Conservation (phyloP, 2,797 vertebrate genomes). For the Diplodus sargus region DNA sequence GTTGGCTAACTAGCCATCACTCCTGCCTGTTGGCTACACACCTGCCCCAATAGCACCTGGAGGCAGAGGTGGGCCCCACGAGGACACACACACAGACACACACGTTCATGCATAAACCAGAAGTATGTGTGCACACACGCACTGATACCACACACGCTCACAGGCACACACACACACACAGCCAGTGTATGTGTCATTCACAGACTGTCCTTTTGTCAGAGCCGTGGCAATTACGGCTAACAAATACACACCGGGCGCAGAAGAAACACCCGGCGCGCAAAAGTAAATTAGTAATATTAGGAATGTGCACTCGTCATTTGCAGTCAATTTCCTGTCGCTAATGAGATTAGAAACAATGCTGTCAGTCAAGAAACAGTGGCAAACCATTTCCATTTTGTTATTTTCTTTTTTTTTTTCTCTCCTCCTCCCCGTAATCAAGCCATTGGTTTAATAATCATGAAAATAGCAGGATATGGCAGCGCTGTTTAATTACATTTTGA, state of each 20-base stretch:
- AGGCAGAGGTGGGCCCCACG: constrained; percentile 79
- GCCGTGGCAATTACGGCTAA: constrained; percentile 75
- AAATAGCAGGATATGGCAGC: constrained; percentile 79
- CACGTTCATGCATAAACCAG: constrained; percentile 3
- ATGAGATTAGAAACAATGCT: constrained; percentile 85
- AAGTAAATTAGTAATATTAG: constrained; percentile 82
- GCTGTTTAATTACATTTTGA: constrained; percentile 84
- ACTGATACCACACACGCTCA: constrained; percentile 27
- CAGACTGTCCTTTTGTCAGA: constrained; percentile 72
- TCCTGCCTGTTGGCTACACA: constrained; percentile 84
- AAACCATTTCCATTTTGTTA: constrained; percentile 79
- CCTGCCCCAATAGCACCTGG: constrained; percentile 82
- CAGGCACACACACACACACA: constrained; percentile 15
- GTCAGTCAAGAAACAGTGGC: constrained; percentile 81
- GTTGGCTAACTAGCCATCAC: constrained; percentile 81
- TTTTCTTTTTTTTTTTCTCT: constrained; percentile 45
- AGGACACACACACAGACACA: constrained; percentile 55
- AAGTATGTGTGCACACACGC: constrained; percentile 23
- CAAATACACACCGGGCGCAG: constrained; percentile 67
- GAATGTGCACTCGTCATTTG: constrained; percentile 82
- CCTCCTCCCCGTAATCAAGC: constrained; percentile 66
- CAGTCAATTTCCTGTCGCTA: constrained; percentile 84
- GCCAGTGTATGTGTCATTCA: constrained; percentile 64
- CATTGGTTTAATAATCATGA: constrained; percentile 80
- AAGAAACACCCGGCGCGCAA: constrained; percentile 62